Percentiles rank a stretch among this genome's conserved stretches.
These are phyloP conservation scores for Frankliniella fusca DNA, from an alignment of 2,888 invertebrate species.

Conservation along the genomic window DNA sequence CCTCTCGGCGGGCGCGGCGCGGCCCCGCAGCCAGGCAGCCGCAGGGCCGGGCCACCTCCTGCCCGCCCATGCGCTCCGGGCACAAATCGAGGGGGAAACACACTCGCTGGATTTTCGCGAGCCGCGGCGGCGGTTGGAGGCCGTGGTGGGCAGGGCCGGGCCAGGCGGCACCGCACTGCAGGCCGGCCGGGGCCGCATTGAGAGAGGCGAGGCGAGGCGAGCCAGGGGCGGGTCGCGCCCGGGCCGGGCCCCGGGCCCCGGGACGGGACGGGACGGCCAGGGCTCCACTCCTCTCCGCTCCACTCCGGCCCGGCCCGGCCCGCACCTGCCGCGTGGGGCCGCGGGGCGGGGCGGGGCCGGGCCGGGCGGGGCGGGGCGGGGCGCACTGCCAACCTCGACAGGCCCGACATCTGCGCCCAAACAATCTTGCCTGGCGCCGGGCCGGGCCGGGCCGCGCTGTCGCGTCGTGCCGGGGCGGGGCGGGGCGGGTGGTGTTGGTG, in stretches of 20 bases:
- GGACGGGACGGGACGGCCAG: neutral
- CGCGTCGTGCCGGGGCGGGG: neutral
- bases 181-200: neutral
- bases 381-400: neutral
- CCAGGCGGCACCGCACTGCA: neutral
- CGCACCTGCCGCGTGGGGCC: too few relatives aligned
- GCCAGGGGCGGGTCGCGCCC: neutral
- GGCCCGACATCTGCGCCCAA: neutral
- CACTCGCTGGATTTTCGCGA: conserved; percentile 9
- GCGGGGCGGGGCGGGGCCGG: too few relatives aligned
- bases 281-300: too few relatives aligned
- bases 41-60: neutral
- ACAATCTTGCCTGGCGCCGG: neutral
- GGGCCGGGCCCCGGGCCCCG: neutral
- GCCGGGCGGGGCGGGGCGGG: too few relatives aligned
- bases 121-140: neutral
- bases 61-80: neutral
- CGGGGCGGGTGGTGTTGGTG: neutral
- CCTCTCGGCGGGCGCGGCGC: neutral
- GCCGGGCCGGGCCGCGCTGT: neutral
- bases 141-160: neutral
- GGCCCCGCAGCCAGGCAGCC: neutral
- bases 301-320: too few relatives aligned
- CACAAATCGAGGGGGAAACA: neutral
- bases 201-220: too few relatives aligned